phyloP scores from a whole-genome alignment of 2,797 vertebrate species.

The Bovichtus variegatus region DNA sequence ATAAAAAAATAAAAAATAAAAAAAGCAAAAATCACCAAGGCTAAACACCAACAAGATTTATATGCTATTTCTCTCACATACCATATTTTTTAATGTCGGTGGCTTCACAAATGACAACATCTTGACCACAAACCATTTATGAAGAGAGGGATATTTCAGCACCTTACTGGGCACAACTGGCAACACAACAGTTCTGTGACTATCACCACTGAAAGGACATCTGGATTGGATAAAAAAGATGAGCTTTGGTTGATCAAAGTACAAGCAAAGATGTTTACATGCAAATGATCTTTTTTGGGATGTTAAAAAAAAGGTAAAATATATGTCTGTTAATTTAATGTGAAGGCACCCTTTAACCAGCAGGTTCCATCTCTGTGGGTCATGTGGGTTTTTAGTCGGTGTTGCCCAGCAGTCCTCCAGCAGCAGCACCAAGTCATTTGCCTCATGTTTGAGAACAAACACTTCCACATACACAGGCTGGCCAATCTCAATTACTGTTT shows the following conservation, averaged over 20 bases:
- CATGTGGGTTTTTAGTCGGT: slow-evolving; percentile 54
- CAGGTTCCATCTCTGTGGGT: slow-evolving; percentile 66
- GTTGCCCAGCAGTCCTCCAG: slow-evolving; percentile 77
- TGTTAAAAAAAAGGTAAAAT: not conserved
- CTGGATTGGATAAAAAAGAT: slow-evolving; percentile 40
- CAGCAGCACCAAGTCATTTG: slow-evolving; percentile 60
- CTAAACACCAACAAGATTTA: not conserved
- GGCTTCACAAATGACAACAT: slow-evolving; percentile 72
- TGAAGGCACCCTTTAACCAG: slow-evolving; percentile 63
- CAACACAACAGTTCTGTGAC: slow-evolving; percentile 52
- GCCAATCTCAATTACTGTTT: slow-evolving; percentile 45
- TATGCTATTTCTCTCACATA: slow-evolving; percentile 17
- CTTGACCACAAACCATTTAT: slow-evolving; percentile 71
- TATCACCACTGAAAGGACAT: slow-evolving; percentile 67
- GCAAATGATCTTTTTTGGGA: not conserved
- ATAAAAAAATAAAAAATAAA: not conserved
- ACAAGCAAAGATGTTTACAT: not conserved
- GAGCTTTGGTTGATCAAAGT: not conserved
- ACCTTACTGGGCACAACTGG: slow-evolving; percentile 47
- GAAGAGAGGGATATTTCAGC: slow-evolving; percentile 58
- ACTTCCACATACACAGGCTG: slow-evolving; percentile 73
- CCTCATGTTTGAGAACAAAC: slow-evolving; percentile 64
- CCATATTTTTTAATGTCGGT: slow-evolving; percentile 40
- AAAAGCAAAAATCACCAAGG: not conserved
- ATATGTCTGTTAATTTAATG: not conserved